Evolutionary conservation across 37 sponge, comb jelly and placozoan genomes (phyloP).

Genomic region (Eunapius fragilis): DNA sequence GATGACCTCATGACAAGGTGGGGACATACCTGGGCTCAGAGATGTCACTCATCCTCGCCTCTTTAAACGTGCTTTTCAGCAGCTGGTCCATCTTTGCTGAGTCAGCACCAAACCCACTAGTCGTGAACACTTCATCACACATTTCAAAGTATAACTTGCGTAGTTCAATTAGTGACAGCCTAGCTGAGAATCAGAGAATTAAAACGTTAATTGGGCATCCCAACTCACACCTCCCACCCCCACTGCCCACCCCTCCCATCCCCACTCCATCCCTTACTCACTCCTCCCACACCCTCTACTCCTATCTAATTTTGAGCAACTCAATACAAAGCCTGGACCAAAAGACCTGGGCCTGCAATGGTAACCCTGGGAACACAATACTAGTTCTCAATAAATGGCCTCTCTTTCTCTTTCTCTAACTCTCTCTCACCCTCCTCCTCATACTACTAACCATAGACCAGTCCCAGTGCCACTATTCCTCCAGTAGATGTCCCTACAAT

Average conservation of each 20-base stretch:
- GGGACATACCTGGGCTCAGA: neutral
- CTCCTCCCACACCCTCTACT: too few species aligned
- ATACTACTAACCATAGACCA: constrained; percentile 52
- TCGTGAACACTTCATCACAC: constrained; percentile 27
- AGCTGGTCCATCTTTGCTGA: constrained; percentile 10
- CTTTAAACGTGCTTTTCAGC: constrained; percentile 20
- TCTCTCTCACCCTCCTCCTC: neutral
- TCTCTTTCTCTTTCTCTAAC: too few species aligned
- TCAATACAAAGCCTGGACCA: too few species aligned
- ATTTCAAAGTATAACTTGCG: constrained; percentile 25
- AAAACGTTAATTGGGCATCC: neutral
- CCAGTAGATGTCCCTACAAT: constrained; percentile 68
- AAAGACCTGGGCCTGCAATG: too few species aligned
- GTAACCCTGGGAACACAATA: too few species aligned
- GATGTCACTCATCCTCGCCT: neutral
- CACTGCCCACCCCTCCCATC: too few species aligned
- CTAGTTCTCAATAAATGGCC: too few species aligned
- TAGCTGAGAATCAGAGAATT: neutral
- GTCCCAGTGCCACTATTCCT: constrained; percentile 56
- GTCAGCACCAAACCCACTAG: constrained; percentile 6
- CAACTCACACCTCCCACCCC: too few species aligned
- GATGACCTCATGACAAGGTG: neutral
- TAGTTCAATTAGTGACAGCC: neutral
- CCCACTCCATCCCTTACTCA: too few species aligned
- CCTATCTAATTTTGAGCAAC: too few species aligned